These are phyloP conservation scores for Perca fluviatilis DNA, from an alignment of 2,113 vertebrate genomes.

Conservation along the genomic window DNA sequence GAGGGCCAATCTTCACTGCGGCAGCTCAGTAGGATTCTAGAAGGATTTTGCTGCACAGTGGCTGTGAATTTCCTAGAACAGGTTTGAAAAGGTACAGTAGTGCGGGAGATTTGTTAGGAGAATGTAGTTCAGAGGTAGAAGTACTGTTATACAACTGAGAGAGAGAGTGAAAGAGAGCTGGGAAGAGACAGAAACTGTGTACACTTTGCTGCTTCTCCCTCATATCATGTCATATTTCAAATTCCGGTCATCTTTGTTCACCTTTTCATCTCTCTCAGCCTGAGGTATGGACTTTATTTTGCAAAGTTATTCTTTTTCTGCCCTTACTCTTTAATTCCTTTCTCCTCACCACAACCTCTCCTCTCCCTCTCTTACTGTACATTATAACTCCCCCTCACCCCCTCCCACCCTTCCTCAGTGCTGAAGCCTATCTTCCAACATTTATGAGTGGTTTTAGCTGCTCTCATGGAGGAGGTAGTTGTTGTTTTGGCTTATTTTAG, in stretches of 20 bases:
- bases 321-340: neutral
- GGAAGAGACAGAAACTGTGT: neutral
- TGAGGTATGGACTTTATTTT: constrained; percentile 19
- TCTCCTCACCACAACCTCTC: neutral
- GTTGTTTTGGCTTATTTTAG: constrained; percentile 77
- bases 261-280: neutral
- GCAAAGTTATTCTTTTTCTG: constrained; percentile 9
- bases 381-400: constrained; percentile 24
- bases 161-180: neutral
- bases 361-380: constrained; percentile 34
- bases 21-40: constrained; percentile 32
- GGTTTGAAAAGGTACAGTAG: constrained; percentile 41
- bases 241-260: neutral
- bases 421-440: constrained; percentile 67
- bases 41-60: constrained; percentile 35
- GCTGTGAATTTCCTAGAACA: constrained; percentile 36
- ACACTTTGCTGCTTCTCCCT: constrained; percentile 15
- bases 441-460: constrained; percentile 71
- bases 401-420: constrained; percentile 7
- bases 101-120: constrained; percentile 43
- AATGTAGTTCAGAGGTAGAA: constrained; percentile 37
- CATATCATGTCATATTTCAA: constrained; percentile 27
- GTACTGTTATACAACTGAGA: constrained; percentile 43
- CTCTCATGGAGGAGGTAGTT: constrained; percentile 61
- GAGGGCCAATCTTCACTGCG: constrained; percentile 17